Base-by-base conservation (phyloP, 2,888 invertebrate species). In the Perdita meconis region DNA sequence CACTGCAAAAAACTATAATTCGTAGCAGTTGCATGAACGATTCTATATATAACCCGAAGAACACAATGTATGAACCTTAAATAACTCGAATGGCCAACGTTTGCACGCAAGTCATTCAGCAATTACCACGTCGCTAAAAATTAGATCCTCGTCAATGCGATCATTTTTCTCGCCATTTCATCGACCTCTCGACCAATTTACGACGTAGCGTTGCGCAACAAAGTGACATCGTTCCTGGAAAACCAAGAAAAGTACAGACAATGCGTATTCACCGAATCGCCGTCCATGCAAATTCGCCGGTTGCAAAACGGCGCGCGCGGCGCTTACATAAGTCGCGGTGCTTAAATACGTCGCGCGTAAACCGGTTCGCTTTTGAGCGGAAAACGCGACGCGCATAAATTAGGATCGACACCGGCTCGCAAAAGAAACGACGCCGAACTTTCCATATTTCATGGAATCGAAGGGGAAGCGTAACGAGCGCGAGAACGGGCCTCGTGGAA, bases 281-380 rank as follows among this genome's bases (percentile, higher is more conserved):
- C 67, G 74, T 61, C 38, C 55, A 68, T 82, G 71, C 51, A 68
- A 82, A 82, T 60, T 24, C 42, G 50, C 22, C 51, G 42, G 40
- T 50, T 57, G 57, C 63, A 66, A 55, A 71, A 47, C 24, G 22
- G 30, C 30, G 6, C 44, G 38, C 36, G n/a, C 22, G 22, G 38
- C 26, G n/a, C 57, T 76, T 76, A 76, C 51, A 70, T 76, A 76
- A 76, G 74, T 42, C 40, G 74, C 56, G 60, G 61, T 36, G 55
- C 55, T 73, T 56, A 73, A 66, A 67, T 51, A 56, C 73, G 72
- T 42, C 50, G 30, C 38, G 70, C 44, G 61, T 76, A 73, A 76
- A 74, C 74, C 75, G 74, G 76, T 76, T 67, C 66, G 56, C 50
- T 67, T 60, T 67, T 34, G 38, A n/a, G 47, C 44, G n/a, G 74